Percentiles rank a stretch among this genome's conserved stretches.
Conservation (phyloP, 1,140 invertebrate genomes). For the Lepidurus apus region DNA sequence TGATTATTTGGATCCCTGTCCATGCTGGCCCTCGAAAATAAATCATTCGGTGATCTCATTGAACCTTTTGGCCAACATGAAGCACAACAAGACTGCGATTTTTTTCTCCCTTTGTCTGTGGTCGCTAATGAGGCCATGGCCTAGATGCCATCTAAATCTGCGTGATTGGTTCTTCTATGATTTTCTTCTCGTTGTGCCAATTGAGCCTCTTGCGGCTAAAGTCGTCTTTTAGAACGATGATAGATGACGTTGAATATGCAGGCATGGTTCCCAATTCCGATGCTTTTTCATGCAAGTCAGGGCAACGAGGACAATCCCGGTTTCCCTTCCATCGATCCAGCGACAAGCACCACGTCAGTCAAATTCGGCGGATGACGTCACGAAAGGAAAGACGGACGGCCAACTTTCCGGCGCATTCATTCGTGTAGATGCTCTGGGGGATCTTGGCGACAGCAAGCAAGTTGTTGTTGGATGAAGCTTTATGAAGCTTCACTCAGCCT, state of each 20-base stretch:
- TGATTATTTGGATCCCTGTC: too few relatives aligned
- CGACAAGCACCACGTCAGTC: background rate
- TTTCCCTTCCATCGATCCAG: constrained; percentile 5
- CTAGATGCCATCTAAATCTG: background rate
- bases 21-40: too few relatives aligned
- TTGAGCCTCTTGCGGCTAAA: background rate
- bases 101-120: background rate
- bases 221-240: constrained; percentile 9
- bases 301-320: constrained; percentile 7
- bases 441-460: too few relatives aligned
- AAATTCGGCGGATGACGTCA: background rate
- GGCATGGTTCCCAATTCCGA: background rate
- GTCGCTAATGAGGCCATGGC: background rate
- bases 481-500: background rate
- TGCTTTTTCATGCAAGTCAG: background rate
- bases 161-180: background rate
- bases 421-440: background rate
- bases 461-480: too few relatives aligned
- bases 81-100: background rate
- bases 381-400: background rate
- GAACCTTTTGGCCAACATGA: background rate
- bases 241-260: background rate
- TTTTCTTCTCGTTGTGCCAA: background rate
- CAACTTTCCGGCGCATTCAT: background rate
- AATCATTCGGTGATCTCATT: background rate